Conservation (phyloP, 2,888 invertebrate species). For the Eristalis tenax region DNA sequence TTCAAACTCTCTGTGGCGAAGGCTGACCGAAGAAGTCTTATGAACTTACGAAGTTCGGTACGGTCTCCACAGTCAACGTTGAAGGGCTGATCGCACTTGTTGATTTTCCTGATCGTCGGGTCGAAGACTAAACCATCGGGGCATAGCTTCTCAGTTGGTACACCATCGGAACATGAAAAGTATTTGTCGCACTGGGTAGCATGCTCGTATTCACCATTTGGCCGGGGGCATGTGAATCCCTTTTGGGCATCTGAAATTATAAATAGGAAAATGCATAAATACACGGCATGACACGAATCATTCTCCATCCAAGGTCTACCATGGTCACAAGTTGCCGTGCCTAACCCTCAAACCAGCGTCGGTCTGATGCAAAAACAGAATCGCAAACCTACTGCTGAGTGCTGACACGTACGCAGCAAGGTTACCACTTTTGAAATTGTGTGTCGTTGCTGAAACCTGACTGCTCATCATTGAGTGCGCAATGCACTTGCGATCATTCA, state of each 20-base stretch:
- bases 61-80: slow-evolving; percentile 95
- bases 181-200: slow-evolving; percentile 92
- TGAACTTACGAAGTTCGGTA: slow-evolving; percentile 91
- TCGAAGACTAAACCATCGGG: slow-evolving; percentile 95
- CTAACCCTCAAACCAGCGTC: too few species aligned
- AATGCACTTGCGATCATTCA: background rate
- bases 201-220: slow-evolving; percentile 92
- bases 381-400: too few species aligned
- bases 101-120: slow-evolving; percentile 90
- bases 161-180: slow-evolving; percentile 89
- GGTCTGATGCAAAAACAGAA: too few species aligned
- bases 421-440: background rate
- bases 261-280: background rate
- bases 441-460: background rate
- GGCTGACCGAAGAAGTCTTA: background rate
- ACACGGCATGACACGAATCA: too few species aligned
- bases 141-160: slow-evolving; percentile 88
- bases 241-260: slow-evolving; percentile 76
- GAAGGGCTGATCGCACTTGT: slow-evolving; percentile 96
- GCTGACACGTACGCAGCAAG: background rate
- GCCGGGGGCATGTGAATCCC: slow-evolving; percentile 89
- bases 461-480: background rate
- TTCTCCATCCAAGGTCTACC: too few species aligned
- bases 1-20: background rate
- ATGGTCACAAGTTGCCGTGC: too few species aligned